phyloP scores from a whole-genome alignment of 2,797 vertebrate species.

The Rousettus madagascariensis region DNA sequence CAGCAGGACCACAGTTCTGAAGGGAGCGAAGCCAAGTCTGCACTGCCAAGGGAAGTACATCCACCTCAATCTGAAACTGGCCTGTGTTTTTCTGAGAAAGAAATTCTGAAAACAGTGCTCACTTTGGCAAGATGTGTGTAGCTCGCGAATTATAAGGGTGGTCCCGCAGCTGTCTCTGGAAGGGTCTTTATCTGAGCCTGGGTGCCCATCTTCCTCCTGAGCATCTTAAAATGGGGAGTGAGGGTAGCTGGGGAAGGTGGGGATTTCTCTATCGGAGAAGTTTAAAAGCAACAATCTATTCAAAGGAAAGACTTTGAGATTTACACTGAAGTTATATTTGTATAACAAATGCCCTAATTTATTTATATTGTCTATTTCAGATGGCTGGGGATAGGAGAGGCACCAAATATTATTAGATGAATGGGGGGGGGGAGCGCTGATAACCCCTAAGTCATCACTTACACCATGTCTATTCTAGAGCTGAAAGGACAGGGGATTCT shows the following conservation, averaged over 20 bases:
- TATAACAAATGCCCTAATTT: not conserved
- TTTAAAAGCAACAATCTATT: not conserved
- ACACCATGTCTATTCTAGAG: not conserved
- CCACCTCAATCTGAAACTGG: not conserved
- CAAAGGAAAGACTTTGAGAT: not conserved
- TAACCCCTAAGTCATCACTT: not conserved
- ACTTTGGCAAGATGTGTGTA: not conserved
- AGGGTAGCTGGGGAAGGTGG: not conserved
- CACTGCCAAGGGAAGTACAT: fast-evolving
- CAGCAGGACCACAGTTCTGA: not conserved
- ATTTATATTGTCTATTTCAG: not conserved
- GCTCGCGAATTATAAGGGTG: not conserved
- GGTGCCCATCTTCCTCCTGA: not conserved
- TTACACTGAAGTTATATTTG: not conserved
- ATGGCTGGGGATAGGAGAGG: too few relatives aligned
- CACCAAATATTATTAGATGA: not conserved
- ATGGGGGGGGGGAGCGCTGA: not conserved
- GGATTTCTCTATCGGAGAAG: not conserved
- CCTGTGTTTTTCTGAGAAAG: not conserved
- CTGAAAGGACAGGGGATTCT: not conserved
- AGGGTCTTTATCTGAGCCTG: not conserved
- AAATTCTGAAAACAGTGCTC: not conserved
- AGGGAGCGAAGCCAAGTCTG: not conserved
- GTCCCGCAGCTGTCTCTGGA: not conserved
- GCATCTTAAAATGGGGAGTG: not conserved